Conservation (phyloP, 2,888 invertebrate genomes). For the Gasteruption jaculator region DNA sequence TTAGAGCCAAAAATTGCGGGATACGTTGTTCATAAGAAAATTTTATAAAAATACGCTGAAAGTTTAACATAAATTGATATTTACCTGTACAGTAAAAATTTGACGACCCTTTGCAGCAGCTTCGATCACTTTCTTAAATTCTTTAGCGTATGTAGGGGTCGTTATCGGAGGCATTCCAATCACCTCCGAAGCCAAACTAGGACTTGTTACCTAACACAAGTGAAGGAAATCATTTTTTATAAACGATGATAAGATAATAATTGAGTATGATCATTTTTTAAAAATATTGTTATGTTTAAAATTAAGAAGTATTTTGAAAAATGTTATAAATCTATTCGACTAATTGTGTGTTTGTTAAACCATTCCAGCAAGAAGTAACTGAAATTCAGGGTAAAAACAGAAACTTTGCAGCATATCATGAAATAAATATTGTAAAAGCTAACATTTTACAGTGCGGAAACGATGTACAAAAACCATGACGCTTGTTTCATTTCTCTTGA, state of each 20-base stretch:
- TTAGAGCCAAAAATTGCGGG: no score
- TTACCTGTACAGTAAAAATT: slow-evolving; percentile 57
- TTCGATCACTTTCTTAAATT: slow-evolving; percentile 57
- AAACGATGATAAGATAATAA: no score
- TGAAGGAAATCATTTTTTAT: no score
- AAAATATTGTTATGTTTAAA: no score
- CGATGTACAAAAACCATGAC: no score
- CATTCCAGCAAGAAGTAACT: background rate
- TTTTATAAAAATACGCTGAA: slow-evolving; percentile 1
- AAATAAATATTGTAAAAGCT: no score
- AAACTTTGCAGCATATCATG: no score
- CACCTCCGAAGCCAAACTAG: slow-evolving; percentile 48
- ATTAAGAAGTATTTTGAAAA: background rate
- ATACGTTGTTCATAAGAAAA: slow-evolving; percentile 1
- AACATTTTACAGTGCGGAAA: no score
- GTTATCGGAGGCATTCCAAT: slow-evolving; percentile 54
- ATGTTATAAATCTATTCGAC: background rate
- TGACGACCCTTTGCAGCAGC: slow-evolving; percentile 59
- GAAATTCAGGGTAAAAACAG: no score
- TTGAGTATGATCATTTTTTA: no score
- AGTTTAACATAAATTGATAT: slow-evolving; percentile 9
- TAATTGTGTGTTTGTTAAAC: background rate
- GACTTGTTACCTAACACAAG: slow-evolving; percentile 52
- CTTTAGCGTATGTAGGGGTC: slow-evolving; percentile 55
- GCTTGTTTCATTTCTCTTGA: no score